Conservation (phyloP, 2,888 invertebrate species). For the Stictocephala bisonia region DNA sequence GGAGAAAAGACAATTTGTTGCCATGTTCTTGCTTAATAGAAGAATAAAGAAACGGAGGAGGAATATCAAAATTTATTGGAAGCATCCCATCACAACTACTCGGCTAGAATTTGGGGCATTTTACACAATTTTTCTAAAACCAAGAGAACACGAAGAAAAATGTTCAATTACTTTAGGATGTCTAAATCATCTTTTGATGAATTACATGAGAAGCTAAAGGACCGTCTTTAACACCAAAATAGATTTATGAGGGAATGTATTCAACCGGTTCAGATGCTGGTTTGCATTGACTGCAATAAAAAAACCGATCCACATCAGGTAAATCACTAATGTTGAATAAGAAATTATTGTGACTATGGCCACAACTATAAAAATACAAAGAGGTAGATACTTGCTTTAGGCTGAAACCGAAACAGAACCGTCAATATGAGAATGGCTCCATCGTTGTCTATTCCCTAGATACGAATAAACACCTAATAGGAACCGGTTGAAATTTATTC, state of each 20-base stretch:
- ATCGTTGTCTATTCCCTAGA: no score
- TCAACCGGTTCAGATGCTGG: conserved; percentile 25
- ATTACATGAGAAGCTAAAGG: conserved; percentile 24
- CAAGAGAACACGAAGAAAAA: conserved; percentile 34
- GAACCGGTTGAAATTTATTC: no score
- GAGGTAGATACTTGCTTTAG: no score
- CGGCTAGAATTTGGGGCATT: conserved; percentile 16
- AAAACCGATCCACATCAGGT: no score
- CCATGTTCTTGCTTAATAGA: conserved; percentile 30
- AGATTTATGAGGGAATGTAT: conserved; percentile 23
- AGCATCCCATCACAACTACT: conserved; percentile 13
- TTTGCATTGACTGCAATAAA: no score
- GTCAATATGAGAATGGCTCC: no score
- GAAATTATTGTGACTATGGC: no score
- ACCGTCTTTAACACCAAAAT: conserved; percentile 8
- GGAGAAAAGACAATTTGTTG: no score
- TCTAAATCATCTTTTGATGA: conserved; percentile 43
- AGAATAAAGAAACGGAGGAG: conserved; percentile 26
- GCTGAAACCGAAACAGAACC: no score
- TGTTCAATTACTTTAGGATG: conserved; percentile 39
- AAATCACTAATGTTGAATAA: no score
- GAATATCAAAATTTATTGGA: conserved; percentile 30
- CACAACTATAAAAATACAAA: no score
- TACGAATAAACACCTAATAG: no score
- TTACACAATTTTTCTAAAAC: conserved; percentile 27